Evolutionary conservation across 2,888 invertebrate species (phyloP).

Genomic region (Linnaemya tessellans): DNA sequence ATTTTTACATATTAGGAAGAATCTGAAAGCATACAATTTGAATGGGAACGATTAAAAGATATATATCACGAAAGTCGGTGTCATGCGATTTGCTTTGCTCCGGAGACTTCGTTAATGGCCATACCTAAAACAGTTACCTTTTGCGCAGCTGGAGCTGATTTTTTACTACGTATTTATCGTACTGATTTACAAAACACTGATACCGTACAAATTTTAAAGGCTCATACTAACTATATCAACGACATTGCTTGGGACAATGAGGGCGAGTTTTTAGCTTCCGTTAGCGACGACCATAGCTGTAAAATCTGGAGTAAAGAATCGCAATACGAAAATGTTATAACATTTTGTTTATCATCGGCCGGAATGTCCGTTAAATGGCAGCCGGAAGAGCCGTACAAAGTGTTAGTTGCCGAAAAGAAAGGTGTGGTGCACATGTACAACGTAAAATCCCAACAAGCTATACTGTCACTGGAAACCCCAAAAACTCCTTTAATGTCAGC

Average conservation of each 20-base stretch:
- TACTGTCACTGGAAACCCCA: conserved; percentile 87
- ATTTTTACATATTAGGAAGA: conserved; percentile 81
- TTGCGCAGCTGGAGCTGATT: conserved; percentile 85
- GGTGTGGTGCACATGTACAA: conserved; percentile 90
- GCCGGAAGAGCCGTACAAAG: conserved; percentile 87
- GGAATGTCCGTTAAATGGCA: conserved; percentile 89
- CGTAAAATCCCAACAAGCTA: conserved; percentile 86
- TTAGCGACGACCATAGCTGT: conserved; percentile 90
- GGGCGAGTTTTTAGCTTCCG: conserved; percentile 88
- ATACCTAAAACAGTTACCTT: conserved; percentile 84
- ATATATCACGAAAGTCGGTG: conserved; percentile 85
- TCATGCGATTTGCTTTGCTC: conserved; percentile 86
- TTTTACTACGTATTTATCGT: conserved; percentile 85
- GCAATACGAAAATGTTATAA: conserved; percentile 84
- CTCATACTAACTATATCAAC: conserved; percentile 89
- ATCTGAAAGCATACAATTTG: conserved; percentile 84
- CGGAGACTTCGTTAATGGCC: conserved; percentile 86
- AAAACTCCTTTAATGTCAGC: conserved; percentile 86
- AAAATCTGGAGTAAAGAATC: conserved; percentile 86
- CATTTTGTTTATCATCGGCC: conserved; percentile 87
- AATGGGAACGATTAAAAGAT: conserved; percentile 85
- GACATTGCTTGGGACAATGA: conserved; percentile 88
- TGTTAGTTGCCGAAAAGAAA: conserved; percentile 89
- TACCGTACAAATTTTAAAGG: conserved; percentile 81
- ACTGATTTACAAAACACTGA: conserved; percentile 85